Conservation (phyloP, 2,113 vertebrate species). For the Nymphicus hollandicus region DNA sequence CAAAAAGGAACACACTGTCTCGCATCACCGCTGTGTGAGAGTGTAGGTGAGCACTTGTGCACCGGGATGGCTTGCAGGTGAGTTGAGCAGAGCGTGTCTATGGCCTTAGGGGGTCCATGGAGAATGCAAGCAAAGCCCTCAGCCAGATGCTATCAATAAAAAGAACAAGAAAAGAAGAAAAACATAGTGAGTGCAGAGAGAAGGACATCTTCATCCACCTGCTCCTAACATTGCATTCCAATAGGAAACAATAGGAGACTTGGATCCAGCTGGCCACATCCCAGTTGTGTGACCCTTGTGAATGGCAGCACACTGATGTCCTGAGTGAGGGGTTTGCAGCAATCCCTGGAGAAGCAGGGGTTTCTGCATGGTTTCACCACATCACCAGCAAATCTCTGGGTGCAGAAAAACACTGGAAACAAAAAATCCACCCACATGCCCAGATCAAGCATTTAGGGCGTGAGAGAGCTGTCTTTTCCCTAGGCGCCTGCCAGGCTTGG, state of each 20-base stretch:
- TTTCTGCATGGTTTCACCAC: background rate
- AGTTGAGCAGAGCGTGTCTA: background rate
- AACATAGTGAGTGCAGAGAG: background rate
- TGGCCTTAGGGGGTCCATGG: background rate
- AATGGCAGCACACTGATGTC: background rate
- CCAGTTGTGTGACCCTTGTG: background rate
- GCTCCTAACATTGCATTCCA: background rate
- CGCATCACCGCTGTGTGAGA: accelerated
- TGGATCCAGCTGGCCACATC: background rate
- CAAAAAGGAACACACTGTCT: background rate
- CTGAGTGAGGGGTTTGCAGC: background rate
- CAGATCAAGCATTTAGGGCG: background rate
- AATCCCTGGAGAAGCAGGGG: background rate
- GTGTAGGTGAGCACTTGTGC: background rate
- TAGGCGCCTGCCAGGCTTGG: background rate
- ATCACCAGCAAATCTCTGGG: background rate
- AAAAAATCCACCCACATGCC: background rate
- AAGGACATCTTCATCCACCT: background rate
- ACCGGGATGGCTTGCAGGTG: too few relatives aligned
- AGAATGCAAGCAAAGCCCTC: background rate
- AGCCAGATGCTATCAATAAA: background rate
- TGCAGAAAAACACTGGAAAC: background rate
- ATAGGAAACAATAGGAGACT: background rate
- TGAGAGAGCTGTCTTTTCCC: background rate
- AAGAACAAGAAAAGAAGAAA: too few relatives aligned